Conservation (phyloP, 2,113 vertebrate genomes). For the Cyanocitta stelleri region DNA sequence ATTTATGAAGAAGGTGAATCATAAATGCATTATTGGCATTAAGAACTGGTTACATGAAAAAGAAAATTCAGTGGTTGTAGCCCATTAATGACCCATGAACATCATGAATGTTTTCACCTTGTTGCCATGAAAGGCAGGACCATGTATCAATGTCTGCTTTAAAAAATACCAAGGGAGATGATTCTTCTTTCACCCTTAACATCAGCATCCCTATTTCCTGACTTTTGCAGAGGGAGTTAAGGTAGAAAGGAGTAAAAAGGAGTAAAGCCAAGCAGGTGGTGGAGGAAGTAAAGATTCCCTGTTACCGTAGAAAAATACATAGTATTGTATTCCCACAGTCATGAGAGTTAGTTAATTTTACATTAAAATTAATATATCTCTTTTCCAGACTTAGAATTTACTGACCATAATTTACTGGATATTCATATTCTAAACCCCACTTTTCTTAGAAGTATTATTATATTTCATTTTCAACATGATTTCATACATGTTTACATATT, state of each 20-base stretch:
- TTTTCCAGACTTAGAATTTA: conserved; percentile 46
- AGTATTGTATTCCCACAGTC: conserved; percentile 30
- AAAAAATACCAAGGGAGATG: neutral
- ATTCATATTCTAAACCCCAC: conserved; percentile 47
- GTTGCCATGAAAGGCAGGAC: conserved; percentile 11
- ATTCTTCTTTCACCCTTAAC: neutral
- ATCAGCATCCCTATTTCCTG: neutral
- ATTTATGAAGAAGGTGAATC: conserved; percentile 53
- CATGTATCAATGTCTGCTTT: neutral
- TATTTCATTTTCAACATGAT: conserved; percentile 62
- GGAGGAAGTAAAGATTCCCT: conserved; percentile 12
- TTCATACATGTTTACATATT: conserved; percentile 66
- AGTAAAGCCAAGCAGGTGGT: neutral
- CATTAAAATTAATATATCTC: conserved; percentile 17
- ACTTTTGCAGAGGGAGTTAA: conserved; percentile 8
- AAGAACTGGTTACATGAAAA: conserved; percentile 50
- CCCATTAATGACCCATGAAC: conserved; percentile 6
- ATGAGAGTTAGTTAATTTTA: neutral
- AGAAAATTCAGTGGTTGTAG: conserved; percentile 40
- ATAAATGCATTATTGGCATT: conserved; percentile 68
- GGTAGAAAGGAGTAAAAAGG: neutral
- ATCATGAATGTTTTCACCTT: neutral
- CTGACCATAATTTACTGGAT: conserved; percentile 48
- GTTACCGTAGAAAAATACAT: conserved; percentile 31
- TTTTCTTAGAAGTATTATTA: conserved; percentile 36